phyloP scores from a whole-genome alignment of 2,113 vertebrate species.

The Rallus limicola region DNA sequence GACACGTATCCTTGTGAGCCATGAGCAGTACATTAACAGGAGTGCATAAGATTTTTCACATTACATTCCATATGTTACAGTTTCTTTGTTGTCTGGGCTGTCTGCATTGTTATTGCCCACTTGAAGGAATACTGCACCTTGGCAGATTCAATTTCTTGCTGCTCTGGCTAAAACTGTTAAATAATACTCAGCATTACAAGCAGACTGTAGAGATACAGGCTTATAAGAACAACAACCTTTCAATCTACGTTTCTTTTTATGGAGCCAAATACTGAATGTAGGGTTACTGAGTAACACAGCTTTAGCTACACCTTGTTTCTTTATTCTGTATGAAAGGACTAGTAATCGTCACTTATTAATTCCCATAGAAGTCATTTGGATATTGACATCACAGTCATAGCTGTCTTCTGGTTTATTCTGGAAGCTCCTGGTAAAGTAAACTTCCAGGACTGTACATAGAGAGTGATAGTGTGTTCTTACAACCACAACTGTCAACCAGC shows the following conservation, averaged over 20 bases:
- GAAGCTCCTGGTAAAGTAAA: background rate
- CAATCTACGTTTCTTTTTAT: background rate
- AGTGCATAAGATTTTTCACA: background rate
- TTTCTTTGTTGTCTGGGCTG: background rate
- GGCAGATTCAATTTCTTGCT: background rate
- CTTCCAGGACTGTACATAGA: background rate
- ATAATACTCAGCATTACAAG: background rate
- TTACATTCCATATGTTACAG: background rate
- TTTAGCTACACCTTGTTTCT: background rate
- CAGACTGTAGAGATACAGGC: background rate
- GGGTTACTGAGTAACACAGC: background rate
- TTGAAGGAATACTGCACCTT: background rate
- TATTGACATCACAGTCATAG: background rate
- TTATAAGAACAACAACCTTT: background rate
- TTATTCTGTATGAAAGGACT: background rate
- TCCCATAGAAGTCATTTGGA: background rate
- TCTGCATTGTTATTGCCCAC: background rate
- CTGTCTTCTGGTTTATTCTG: background rate
- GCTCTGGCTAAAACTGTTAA: background rate
- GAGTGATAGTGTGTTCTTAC: background rate
- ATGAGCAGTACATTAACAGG: background rate
- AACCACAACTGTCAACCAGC: background rate
- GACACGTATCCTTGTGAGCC: background rate
- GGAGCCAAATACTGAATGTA: background rate
- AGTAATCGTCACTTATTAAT: background rate